Evolutionary conservation across 2,888 invertebrate genomes (phyloP).

Genomic region (Plagiodera versicolora): DNA sequence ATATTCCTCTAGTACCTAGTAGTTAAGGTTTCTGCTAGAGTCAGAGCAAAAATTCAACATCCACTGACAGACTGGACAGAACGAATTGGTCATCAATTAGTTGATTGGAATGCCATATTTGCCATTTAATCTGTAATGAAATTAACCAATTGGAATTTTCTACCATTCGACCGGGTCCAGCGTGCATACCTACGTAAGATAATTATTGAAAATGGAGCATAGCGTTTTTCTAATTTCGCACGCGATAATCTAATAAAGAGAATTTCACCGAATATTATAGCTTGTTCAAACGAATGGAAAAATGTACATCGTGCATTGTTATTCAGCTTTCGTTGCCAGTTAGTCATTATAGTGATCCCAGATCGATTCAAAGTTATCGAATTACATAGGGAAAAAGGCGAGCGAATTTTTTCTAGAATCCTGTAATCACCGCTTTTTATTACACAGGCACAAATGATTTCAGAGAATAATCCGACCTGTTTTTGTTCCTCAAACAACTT

Average conservation of each 20-base stretch:
- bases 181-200: slow-evolving; percentile 8
- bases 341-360: background rate
- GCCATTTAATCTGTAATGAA: slow-evolving; percentile 43
- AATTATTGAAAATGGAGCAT: slow-evolving; percentile 18
- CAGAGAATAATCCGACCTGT: no score
- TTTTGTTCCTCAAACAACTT: no score
- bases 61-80: background rate
- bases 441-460: no score
- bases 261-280: slow-evolving; percentile 2
- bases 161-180: slow-evolving; percentile 5
- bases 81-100: slow-evolving; percentile 49
- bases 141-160: slow-evolving; percentile 46
- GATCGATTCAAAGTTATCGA: background rate
- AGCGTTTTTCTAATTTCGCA: slow-evolving; percentile 11
- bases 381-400: background rate
- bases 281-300: background rate
- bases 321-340: background rate
- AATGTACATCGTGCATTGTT: background rate
- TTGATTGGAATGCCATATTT: slow-evolving; percentile 47
- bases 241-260: slow-evolving; percentile 12
- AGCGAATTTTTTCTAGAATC: background rate
- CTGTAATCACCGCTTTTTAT: no score
- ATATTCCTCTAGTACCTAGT: no score
- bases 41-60: background rate
- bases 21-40: no score